These are phyloP conservation scores for Aramus guarauna DNA, from an alignment of 2,113 vertebrate species.

Conservation along the genomic window DNA sequence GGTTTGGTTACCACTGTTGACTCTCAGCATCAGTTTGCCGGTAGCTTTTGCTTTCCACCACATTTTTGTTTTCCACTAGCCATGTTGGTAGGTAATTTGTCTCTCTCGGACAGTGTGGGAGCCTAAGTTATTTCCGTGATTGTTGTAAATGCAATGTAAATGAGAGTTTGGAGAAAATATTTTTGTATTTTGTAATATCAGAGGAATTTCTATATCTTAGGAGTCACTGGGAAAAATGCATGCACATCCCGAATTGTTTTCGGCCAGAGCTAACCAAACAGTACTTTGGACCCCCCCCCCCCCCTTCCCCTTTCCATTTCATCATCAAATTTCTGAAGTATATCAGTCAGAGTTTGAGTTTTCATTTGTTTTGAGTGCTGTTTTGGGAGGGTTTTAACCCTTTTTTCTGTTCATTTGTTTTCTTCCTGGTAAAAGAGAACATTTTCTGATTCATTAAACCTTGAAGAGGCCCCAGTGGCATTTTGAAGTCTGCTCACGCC, in stretches of 20 bases:
- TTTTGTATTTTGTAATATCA: conserved; percentile 89
- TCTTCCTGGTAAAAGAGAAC: conserved; percentile 46
- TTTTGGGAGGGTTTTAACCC: not conserved
- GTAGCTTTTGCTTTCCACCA: conserved; percentile 59
- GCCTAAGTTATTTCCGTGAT: conserved; percentile 80
- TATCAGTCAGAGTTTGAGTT: conserved; percentile 48
- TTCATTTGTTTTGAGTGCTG: not conserved
- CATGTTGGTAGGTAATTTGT: conserved; percentile 59
- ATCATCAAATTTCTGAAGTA: conserved; percentile 46
- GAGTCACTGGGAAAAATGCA: conserved; percentile 85
- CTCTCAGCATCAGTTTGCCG: conserved; percentile 50
- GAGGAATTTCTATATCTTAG: conserved; percentile 98
- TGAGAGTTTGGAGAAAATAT: conserved; percentile 90
- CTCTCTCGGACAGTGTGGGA: conserved; percentile 70
- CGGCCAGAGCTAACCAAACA: conserved; percentile 79
- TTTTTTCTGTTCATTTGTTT: conserved; percentile 22
- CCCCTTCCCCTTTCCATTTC: not conserved
- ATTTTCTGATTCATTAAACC: conserved; percentile 20
- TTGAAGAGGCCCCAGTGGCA: not conserved
- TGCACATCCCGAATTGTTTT: conserved; percentile 80
- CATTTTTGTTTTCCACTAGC: conserved; percentile 11
- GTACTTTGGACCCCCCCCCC: conserved; percentile 64
- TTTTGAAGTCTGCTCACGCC: conserved; percentile 31
- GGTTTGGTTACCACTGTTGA: conserved; percentile 47
- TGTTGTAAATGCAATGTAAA: conserved; percentile 97